Evolutionary conservation across 1,140 invertebrate genomes (phyloP).

Genomic region (Thaumatotibia leucotreta): DNA sequence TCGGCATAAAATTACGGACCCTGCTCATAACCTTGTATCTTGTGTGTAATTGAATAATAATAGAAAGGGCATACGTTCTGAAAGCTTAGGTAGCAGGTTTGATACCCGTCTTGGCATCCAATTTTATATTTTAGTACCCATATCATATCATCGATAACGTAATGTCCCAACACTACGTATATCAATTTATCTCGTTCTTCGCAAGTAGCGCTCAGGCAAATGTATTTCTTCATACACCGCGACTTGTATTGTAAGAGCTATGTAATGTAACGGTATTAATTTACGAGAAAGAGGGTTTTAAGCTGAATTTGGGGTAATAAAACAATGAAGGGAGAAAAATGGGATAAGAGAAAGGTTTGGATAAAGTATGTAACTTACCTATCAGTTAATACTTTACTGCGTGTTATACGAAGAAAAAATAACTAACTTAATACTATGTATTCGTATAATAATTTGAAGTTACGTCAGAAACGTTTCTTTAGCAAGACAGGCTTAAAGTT

Average conservation of each 20-base stretch:
- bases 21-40: too few relatives aligned
- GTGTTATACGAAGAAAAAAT: too few relatives aligned
- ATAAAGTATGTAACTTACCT: too few relatives aligned
- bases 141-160: background rate
- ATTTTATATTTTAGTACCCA: too few relatives aligned
- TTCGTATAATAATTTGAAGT: too few relatives aligned
- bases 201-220: background rate
- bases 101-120: too few relatives aligned
- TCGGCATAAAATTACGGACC: too few relatives aligned
- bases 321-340: background rate
- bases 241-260: slow-evolving; percentile 37
- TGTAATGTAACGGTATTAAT: slow-evolving; percentile 34
- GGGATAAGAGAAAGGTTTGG: background rate
- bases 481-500: background rate
- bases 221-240: slow-evolving; percentile 29
- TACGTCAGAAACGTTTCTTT: background rate
- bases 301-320: slow-evolving; percentile 7
- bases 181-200: slow-evolving; percentile 40
- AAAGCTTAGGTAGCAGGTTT: too few relatives aligned
- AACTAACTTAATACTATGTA: too few relatives aligned
- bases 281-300: slow-evolving; percentile 17
- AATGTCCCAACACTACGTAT: slow-evolving; percentile 18
- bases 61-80: too few relatives aligned
- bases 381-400: too few relatives aligned
- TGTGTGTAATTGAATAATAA: too few relatives aligned